Conservation (phyloP, 1,140 invertebrate species). For the Pseudomyrmex flavicornis region DNA sequence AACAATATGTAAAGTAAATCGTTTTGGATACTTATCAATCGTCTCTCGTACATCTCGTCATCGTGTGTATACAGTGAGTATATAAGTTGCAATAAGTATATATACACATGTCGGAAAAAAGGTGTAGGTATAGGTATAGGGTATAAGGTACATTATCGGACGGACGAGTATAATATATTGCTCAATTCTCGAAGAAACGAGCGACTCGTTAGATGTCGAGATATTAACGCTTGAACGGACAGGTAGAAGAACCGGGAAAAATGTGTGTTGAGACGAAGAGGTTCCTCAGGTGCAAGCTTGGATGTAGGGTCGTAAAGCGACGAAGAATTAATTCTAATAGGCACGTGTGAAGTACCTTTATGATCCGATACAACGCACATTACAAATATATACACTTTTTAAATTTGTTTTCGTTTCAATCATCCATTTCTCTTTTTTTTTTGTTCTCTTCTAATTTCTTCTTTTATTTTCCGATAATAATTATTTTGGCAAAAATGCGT, state of each 20-base stretch:
- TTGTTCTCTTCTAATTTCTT: neutral
- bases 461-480: neutral
- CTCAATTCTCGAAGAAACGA: constrained; percentile 17
- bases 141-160: constrained; percentile 19
- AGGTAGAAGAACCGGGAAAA: constrained; percentile 64
- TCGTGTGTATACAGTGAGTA: too few species aligned
- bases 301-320: constrained; percentile 59
- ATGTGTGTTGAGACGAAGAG: constrained; percentile 42
- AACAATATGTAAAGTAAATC: too few species aligned
- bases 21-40: too few species aligned
- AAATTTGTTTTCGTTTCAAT: constrained; percentile 44
- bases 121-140: neutral
- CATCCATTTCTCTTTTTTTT: neutral
- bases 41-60: too few species aligned
- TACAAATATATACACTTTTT: constrained; percentile 60
- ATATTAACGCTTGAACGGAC: constrained; percentile 72
- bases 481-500: neutral
- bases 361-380: neutral
- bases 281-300: constrained; percentile 72
- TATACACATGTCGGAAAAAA: too few species aligned
- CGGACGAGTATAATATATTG: constrained; percentile 24
- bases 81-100: too few species aligned
- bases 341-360: constrained; percentile 59
- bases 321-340: constrained; percentile 71
- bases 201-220: constrained; percentile 66